Evolutionary conservation across 2,888 invertebrate genomes (phyloP), one percentile per base, ranked within the genome.

Genomic region (Venusia cambrica): DNA sequence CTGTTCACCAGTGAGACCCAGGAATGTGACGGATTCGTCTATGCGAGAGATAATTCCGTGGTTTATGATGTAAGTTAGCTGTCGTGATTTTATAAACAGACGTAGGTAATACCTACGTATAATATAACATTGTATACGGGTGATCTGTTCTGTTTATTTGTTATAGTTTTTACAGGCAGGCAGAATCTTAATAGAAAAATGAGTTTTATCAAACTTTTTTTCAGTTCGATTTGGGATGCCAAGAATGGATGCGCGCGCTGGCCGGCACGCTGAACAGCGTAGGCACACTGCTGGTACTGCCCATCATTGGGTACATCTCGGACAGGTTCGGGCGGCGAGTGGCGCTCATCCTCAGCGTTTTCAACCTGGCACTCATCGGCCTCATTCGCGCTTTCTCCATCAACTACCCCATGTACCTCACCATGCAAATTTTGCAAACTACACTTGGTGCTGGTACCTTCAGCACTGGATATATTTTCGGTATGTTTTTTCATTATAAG

Each of bases 241-340:
- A 90, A 35, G 87, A 90, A 43, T 94, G 93, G 93, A 89, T 91
- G 53, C 77, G 93, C 24, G 89, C 92, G 0, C 62, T 94, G 44
- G 90, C 93, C 2, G 94, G 94, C 1, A 93, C 93, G 1, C 74
- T 93, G 1, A 91, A 90, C 69, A 92, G 90, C 54, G 73, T 91
- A 21, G 93, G 93, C 1, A 92, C 92, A 28, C 88, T 93, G 39
- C 73, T 93, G 31, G 92, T 92, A 4, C 76, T 93, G 36, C 92
- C 92, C 1, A 73, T 93, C 38, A 89, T 91, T 0, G 94, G 94
- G 10, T 88, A 88, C 44, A 55, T 93, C 15, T 93, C 94, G 0
- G 94, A 94, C 66, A 90, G 81, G 20, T 90, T 75, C 40, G 90
- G 90, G 1, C 72, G 90, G 11, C 73, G 88, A 19, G 62, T 85